Percentiles rank a stretch among this genome's conserved stretches.
phyloP scores from a whole-genome alignment of 1,140 invertebrate genomes.

The Eupristina koningsbergeri region DNA sequence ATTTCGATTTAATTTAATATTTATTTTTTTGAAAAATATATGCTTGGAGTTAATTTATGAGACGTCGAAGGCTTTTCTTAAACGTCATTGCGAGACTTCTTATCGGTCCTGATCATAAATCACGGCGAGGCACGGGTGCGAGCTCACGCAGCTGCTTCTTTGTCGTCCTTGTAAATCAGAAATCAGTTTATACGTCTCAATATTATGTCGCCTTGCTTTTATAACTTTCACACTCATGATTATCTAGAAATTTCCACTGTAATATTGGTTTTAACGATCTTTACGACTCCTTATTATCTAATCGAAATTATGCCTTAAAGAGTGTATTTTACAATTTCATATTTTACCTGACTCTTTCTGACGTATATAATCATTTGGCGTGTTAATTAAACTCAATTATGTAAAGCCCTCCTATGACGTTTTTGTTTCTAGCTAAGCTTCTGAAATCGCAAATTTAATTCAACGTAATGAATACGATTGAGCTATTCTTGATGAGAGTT shows the following conservation, averaged over 20 bases:
- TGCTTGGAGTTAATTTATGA: slow-evolving; percentile 43
- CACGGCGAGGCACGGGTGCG: slow-evolving; percentile 47
- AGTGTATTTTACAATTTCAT: background rate
- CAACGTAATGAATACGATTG: slow-evolving; percentile 70
- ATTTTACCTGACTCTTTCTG: slow-evolving; percentile 1
- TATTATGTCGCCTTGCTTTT: slow-evolving; percentile 32
- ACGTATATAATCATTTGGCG: background rate
- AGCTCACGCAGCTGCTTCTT: slow-evolving; percentile 45
- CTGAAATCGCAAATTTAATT: slow-evolving; percentile 60
- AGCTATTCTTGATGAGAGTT: slow-evolving; percentile 70
- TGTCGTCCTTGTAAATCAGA: slow-evolving; percentile 55
- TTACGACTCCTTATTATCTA: slow-evolving; percentile 32
- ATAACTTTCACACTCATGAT: slow-evolving; percentile 25
- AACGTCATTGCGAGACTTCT: slow-evolving; percentile 50
- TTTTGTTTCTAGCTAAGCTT: slow-evolving; percentile 54
- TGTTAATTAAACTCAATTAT: slow-evolving; percentile 28
- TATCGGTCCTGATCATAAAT: slow-evolving; percentile 58
- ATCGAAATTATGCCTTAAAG: slow-evolving; percentile 13
- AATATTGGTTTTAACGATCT: slow-evolving; percentile 7
- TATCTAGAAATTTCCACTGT: slow-evolving; percentile 42
- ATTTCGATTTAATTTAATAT: slow-evolving; percentile 10
- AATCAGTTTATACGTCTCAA: slow-evolving; percentile 56
- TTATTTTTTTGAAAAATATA: slow-evolving; percentile 20
- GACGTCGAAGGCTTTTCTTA: slow-evolving; percentile 46
- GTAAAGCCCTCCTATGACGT: slow-evolving; percentile 34